Percentiles rank a stretch among this genome's conserved stretches.
Evolutionary conservation across 1,140 invertebrate genomes (phyloP).

Genomic region (Hestina assimilis): DNA sequence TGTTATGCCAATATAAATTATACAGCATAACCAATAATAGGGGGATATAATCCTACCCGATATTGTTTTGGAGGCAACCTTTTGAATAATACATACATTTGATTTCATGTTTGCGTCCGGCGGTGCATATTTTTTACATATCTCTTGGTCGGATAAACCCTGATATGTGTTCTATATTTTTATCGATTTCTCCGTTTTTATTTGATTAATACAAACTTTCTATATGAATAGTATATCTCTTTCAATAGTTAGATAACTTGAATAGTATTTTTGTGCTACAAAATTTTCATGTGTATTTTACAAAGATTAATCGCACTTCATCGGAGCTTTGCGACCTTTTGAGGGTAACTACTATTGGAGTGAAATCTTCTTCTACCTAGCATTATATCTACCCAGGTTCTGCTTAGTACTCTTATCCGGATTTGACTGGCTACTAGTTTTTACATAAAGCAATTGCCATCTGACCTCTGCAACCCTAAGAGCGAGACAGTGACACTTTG

Average conservation of each 20-base stretch:
- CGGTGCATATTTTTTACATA: constrained; percentile 60
- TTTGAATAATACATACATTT: constrained; percentile 65
- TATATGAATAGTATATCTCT: not conserved
- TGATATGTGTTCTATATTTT: constrained; percentile 32
- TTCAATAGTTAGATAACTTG: not conserved
- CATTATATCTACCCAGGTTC: too few species aligned
- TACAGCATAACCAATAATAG: constrained; percentile 34
- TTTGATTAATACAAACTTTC: constrained; percentile 1
- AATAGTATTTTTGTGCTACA: too few species aligned
- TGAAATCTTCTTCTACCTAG: too few species aligned
- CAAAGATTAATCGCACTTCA: too few species aligned
- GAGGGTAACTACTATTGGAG: too few species aligned
- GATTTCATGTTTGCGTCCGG: constrained; percentile 51
- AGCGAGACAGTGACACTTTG: too few species aligned
- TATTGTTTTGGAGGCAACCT: constrained; percentile 49
- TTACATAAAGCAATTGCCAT: too few species aligned
- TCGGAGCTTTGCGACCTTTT: too few species aligned
- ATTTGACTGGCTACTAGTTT: too few species aligned
- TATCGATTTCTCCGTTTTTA: constrained; percentile 16
- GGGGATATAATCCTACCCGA: constrained; percentile 29
- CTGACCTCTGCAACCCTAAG: too few species aligned
- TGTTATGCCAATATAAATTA: constrained; percentile 25
- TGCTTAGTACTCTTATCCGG: too few species aligned
- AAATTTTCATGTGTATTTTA: too few species aligned
- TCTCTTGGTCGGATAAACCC: constrained; percentile 27